Base-by-base conservation (phyloP, 2,888 invertebrate species). In the Cephus rjabovi region DNA sequence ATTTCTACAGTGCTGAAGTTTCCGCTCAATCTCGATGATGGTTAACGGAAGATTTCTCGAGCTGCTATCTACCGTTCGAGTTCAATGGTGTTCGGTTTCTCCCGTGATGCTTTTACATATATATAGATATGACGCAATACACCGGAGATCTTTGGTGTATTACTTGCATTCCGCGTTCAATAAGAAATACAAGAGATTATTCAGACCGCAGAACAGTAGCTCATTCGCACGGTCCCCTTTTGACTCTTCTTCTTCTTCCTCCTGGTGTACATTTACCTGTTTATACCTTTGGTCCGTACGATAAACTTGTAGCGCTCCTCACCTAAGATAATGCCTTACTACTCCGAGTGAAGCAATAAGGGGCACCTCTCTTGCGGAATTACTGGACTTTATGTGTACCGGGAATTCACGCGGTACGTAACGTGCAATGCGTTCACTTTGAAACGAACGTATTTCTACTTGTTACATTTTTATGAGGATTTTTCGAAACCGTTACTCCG, bases 171-270 rank as follows among this genome's bases (percentile, higher is more conserved):
- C 87, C 87, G 56, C 23, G 84, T 88, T 88, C 87, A 82, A 83
- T 84, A 85, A 85, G 85, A 86, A 86, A 86, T 87, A 87, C 81
- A 82, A 81, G 77, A 79, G 78, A 23, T 56, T 76, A 77, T 80
- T 78, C 76, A 79, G 84, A 88, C 89, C 89, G 83, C 88, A 87
- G 86, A 87, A 89, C 89, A 87, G 89, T 89, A 89, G 88, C 88
- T 87, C 88, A 89, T 89, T 89, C 89, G 85, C 89, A 89, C 89
- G 87, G 81, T 86, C 84, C 81, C 71, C 69, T 31, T 37, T 75
- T 56, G 76, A 35, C 77, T 77, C 78, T 77, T 79, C 79, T 76
- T 56, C 75, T 75, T 80, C 80, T 75, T 78, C 76, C 71, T 76
- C 23, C 56, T 56, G 56, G 0, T 56, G 56, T 56, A 9, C 56